phyloP scores from a whole-genome alignment of 1,140 invertebrate species.

The Proctacanthus coquilletti region DNA sequence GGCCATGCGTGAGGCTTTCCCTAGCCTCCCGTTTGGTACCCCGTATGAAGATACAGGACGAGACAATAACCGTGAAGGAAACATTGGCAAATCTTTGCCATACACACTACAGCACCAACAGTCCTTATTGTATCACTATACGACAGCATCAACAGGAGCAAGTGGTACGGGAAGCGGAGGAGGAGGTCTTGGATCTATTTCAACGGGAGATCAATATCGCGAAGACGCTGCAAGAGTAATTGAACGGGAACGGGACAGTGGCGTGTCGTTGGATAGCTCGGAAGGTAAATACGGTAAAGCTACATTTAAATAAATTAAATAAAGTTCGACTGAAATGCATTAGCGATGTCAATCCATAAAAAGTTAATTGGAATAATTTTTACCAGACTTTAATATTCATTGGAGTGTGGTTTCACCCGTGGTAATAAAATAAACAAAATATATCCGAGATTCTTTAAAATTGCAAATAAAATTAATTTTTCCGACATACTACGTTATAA shows the following conservation, averaged over 20 bases:
- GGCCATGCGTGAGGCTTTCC: constrained; percentile 7
- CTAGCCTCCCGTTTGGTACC: constrained; percentile 7
- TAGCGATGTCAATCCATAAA: too few relatives aligned
- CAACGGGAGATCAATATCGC: too few relatives aligned
- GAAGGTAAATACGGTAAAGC: not conserved
- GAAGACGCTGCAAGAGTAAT: not conserved
- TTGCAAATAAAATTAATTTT: too few relatives aligned
- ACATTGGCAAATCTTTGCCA: not conserved
- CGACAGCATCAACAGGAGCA: not conserved
- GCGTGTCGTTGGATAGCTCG: not conserved
- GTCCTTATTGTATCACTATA: not conserved
- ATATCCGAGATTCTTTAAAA: too few relatives aligned
- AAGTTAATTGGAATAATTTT: too few relatives aligned
- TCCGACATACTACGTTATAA: too few relatives aligned
- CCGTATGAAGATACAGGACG: constrained; percentile 1
- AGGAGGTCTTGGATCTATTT: not conserved
- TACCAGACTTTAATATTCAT: too few relatives aligned
- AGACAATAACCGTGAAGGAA: not conserved
- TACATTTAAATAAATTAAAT: too few relatives aligned
- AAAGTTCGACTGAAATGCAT: too few relatives aligned
- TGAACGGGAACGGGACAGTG: constrained; percentile 4
- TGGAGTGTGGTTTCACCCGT: too few relatives aligned
- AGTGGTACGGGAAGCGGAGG: not conserved
- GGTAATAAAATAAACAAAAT: too few relatives aligned
- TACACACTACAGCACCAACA: not conserved